A percentile compares a stretch with the other conserved stretches of the same genome.
phyloP scores from a whole-genome alignment of 2,113 vertebrate species.

The Phalacrocorax aristotelis region DNA sequence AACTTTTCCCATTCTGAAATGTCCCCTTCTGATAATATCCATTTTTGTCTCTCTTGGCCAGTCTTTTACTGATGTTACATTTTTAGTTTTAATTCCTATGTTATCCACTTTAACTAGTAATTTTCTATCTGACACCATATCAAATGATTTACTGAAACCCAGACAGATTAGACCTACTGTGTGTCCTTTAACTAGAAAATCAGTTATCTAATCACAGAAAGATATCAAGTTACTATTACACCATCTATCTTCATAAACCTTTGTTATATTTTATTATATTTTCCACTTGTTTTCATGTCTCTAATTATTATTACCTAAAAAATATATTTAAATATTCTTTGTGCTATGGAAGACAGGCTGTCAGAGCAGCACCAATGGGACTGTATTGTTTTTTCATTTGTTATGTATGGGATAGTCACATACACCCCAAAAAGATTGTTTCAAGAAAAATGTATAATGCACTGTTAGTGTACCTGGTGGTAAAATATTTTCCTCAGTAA shows the following conservation, averaged over 20 bases:
- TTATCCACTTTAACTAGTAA: background rate
- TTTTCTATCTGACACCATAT: background rate
- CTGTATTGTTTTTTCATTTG: background rate
- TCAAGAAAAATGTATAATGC: background rate
- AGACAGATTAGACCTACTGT: background rate
- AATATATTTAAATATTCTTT: background rate
- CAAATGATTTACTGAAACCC: background rate
- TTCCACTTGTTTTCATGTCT: background rate
- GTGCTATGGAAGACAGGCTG: background rate
- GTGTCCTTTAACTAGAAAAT: slow-evolving; percentile 10
- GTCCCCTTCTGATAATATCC: background rate
- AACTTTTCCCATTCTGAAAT: background rate
- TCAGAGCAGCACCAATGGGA: background rate
- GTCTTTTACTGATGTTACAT: background rate
- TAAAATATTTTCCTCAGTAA: background rate
- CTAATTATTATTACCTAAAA: background rate
- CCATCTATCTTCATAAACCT: background rate
- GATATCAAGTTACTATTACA: background rate
- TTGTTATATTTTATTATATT: background rate
- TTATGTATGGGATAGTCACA: background rate
- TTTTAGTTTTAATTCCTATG: background rate
- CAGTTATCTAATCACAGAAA: background rate
- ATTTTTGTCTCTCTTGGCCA: background rate
- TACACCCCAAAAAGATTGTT: background rate
- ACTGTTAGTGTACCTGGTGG: background rate